Evolutionary conservation across 2,113 vertebrate species (phyloP).

Genomic region (Piprites chloris): DNA sequence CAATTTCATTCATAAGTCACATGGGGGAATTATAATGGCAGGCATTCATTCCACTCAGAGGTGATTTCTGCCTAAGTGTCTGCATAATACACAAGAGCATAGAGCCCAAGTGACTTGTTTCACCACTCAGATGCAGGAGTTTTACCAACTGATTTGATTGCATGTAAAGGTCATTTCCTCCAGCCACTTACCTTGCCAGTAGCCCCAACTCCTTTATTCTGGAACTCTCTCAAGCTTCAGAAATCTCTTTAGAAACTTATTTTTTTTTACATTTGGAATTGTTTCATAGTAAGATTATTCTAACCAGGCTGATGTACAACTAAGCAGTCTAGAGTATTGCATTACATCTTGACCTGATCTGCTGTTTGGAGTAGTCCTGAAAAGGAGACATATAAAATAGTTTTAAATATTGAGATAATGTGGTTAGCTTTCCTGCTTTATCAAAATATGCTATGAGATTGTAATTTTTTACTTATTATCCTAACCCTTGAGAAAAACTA

Average conservation of each 20-base stretch:
- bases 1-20: constrained; percentile 42
- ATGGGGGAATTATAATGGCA: constrained; percentile 14
- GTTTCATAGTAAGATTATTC: not conserved
- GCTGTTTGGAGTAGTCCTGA: not conserved
- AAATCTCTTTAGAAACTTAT: not conserved
- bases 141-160: not conserved
- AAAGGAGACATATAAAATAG: not conserved
- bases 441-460: not conserved
- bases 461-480: not conserved
- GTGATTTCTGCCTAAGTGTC: constrained; percentile 28
- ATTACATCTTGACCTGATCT: not conserved
- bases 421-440: not conserved
- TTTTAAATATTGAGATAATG: not conserved
- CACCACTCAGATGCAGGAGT: not conserved
- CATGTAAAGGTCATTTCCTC: not conserved
- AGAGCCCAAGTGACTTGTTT: not conserved
- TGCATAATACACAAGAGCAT: not conserved
- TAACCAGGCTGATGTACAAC: not conserved
- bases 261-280: not conserved
- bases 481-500: not conserved
- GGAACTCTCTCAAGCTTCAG: not conserved
- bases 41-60: constrained; percentile 16
- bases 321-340: not conserved
- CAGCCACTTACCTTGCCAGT: not conserved
- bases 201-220: not conserved